Evolutionary conservation across 2,797 vertebrate species (phyloP).

Genomic region (Steatocranus sp.): DNA sequence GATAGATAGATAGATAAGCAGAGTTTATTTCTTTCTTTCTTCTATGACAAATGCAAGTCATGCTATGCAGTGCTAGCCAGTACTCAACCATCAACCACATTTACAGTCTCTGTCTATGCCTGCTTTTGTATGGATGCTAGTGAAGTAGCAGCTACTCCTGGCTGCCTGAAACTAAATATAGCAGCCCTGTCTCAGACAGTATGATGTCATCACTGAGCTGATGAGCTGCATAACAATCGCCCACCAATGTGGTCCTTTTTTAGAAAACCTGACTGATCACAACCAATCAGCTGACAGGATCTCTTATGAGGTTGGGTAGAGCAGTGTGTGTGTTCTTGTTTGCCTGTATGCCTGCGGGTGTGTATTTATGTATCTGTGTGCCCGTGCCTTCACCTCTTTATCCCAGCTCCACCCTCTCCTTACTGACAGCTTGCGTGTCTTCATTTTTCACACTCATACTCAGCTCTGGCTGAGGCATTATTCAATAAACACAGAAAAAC

Average conservation of each 20-base stretch:
- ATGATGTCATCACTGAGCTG: slow-evolving; percentile 68
- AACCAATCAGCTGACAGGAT: slow-evolving; percentile 39
- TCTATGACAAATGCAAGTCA: slow-evolving; percentile 30
- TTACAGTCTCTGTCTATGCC: slow-evolving; percentile 1
- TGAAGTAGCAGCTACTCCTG: slow-evolving; percentile 25
- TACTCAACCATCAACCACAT: background rate
- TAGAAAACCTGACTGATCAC: slow-evolving; percentile 26
- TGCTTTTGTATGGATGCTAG: slow-evolving; percentile 21
- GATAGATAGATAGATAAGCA: background rate
- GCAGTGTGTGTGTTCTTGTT: background rate
- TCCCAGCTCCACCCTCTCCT: slow-evolving; percentile 28
- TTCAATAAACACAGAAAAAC: slow-evolving; percentile 20
- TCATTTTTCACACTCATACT: slow-evolving; percentile 47
- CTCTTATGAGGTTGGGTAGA: background rate
- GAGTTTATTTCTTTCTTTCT: background rate
- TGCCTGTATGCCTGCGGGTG: background rate
- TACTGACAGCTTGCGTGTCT: slow-evolving; percentile 62
- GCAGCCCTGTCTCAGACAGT: slow-evolving; percentile 62
- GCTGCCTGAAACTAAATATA: slow-evolving; percentile 69
- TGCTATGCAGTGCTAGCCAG: background rate
- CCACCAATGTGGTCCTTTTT: slow-evolving; percentile 48
- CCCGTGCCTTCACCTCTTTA: slow-evolving; percentile 34
- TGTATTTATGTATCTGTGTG: slow-evolving; percentile 11
- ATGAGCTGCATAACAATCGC: slow-evolving; percentile 43
- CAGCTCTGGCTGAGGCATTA: slow-evolving; percentile 16